phyloP scores from a whole-genome alignment of 1,140 invertebrate genomes.

The Micrasema longulum region DNA sequence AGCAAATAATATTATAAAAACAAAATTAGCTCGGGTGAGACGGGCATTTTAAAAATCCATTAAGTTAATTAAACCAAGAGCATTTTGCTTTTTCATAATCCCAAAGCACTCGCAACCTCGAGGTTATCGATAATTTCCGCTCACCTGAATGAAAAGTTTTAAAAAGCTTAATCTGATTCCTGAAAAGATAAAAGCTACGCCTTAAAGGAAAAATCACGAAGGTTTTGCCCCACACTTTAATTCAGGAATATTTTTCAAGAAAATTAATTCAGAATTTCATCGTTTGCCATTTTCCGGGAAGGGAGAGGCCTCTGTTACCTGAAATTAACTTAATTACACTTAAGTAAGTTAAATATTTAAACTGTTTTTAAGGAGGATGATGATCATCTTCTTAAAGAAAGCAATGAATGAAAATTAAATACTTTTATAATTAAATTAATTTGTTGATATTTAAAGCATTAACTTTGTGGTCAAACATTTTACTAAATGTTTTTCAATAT shows the following conservation, averaged over 20 bases:
- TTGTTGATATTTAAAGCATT: too few species aligned
- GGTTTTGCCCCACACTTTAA: constrained; percentile 9
- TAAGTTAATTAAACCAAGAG: constrained; percentile 1
- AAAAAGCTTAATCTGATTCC: constrained; percentile 28
- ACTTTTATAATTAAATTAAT: too few species aligned
- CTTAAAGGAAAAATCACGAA: constrained; percentile 32
- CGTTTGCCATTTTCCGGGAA: constrained; percentile 1
- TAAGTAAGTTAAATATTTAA: too few species aligned
- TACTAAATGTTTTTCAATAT: too few species aligned
- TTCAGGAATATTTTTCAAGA: constrained; percentile 20
- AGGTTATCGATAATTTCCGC: constrained; percentile 22
- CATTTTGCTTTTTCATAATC: background rate
- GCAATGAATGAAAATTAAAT: too few species aligned
- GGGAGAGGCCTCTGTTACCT: constrained; percentile 9
- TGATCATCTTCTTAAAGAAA: too few species aligned
- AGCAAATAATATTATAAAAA: too few species aligned
- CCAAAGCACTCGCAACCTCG: constrained; percentile 6
- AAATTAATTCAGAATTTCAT: constrained; percentile 21
- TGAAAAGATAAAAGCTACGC: constrained; percentile 20
- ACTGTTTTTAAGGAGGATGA: too few species aligned
- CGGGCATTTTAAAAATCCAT: too few species aligned
- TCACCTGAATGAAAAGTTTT: constrained; percentile 18
- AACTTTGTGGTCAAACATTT: too few species aligned
- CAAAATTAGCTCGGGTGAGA: too few species aligned
- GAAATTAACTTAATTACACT: constrained; percentile 24